A percentile compares a stretch with the other conserved stretches of the same genome.
These are phyloP conservation scores for Vulpes lagopus DNA, from an alignment of 2,113 vertebrate genomes.

Conservation along the genomic window DNA sequence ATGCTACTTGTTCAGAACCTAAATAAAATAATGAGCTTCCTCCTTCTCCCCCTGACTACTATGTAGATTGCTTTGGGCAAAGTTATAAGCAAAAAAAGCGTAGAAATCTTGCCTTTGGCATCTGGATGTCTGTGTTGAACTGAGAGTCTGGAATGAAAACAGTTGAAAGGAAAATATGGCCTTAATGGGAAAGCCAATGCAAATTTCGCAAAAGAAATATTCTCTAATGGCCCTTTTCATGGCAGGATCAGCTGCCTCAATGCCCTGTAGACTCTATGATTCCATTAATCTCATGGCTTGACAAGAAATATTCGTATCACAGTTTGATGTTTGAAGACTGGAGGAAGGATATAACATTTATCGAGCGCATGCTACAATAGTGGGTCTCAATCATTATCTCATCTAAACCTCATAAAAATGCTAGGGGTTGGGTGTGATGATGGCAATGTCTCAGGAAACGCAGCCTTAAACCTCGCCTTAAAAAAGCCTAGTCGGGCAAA, in stretches of 20 bases:
- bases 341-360: neutral
- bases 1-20: neutral
- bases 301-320: neutral
- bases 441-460: neutral
- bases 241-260: neutral
- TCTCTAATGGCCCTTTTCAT: neutral
- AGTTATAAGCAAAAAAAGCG: neutral
- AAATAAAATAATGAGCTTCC: neutral
- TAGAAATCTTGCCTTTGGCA: neutral
- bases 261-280: neutral
- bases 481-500: neutral
- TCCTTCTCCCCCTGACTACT: neutral
- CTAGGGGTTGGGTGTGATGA: neutral
- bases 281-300: neutral
- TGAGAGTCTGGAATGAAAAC: neutral
- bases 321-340: neutral
- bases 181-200: neutral
- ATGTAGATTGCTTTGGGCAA: neutral
- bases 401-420: neutral
- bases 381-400: neutral
- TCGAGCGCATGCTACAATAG: neutral
- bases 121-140: neutral
- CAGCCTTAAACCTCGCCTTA: neutral
- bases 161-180: neutral
- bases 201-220: neutral